Conservation (phyloP, 2,113 vertebrate species). For the Amblyornis subalaris region DNA sequence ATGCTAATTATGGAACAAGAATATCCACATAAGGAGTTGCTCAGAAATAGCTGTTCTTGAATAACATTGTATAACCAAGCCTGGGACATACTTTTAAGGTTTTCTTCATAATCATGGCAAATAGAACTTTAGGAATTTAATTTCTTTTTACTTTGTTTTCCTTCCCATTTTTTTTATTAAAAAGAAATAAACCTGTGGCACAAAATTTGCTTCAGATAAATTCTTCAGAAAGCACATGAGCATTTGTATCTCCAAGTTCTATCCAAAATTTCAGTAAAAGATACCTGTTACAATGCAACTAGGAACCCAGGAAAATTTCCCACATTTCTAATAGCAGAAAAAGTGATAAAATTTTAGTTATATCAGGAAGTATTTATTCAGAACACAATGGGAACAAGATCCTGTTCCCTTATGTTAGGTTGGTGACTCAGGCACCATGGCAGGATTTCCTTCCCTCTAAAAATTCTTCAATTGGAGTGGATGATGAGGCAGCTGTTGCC, state of each 20-base stretch:
- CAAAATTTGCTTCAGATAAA: neutral
- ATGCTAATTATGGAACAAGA: neutral
- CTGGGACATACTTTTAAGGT: neutral
- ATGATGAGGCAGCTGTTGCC: neutral
- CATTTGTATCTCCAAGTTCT: neutral
- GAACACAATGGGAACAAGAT: neutral
- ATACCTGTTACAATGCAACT: neutral
- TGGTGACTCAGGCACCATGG: slow-evolving; percentile 1
- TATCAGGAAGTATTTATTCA: neutral
- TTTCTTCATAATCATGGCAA: neutral
- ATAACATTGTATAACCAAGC: neutral
- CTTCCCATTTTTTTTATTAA: neutral
- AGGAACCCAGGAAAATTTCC: neutral
- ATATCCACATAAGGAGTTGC: neutral
- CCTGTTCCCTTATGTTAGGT: neutral
- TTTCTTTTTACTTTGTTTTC: neutral
- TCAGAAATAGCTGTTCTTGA: neutral
- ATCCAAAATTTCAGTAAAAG: neutral
- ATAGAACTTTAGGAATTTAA: neutral
- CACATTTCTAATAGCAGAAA: neutral
- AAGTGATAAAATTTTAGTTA: neutral
- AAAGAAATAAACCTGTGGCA: neutral
- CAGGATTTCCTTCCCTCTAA: slow-evolving; percentile 27
- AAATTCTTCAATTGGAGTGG: neutral
- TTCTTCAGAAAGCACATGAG: neutral